phyloP scores from a whole-genome alignment of 2,797 vertebrate species.

The Myotis findleyi region DNA sequence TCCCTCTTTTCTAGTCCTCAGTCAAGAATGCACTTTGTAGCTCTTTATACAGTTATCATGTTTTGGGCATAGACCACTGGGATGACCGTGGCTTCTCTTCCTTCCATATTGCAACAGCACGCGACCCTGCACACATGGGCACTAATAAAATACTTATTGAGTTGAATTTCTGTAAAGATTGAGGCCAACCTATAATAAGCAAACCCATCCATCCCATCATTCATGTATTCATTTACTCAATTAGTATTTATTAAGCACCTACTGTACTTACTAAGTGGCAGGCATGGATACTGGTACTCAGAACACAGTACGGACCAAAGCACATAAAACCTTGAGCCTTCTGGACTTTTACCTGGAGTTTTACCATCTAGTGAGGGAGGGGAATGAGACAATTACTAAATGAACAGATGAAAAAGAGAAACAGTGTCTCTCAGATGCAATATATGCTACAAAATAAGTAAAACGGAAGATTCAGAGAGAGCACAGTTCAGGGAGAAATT shows the following conservation, averaged over 20 bases:
- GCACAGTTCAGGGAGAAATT: neutral
- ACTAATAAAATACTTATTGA: neutral
- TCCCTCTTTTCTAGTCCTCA: neutral
- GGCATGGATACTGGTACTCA: neutral
- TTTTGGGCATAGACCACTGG: neutral
- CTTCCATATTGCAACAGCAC: neutral
- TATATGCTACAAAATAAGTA: neutral
- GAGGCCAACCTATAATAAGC: neutral
- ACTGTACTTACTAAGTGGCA: neutral
- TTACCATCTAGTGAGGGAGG: neutral
- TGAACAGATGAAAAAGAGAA: neutral
- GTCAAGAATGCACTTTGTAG: neutral
- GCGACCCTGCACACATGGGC: neutral
- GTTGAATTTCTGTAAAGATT: neutral
- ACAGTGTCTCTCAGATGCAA: neutral
- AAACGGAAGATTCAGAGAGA: neutral
- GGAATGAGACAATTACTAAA: neutral
- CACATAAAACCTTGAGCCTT: neutral
- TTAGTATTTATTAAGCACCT: neutral
- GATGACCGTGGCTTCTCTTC: neutral
- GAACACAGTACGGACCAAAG: neutral
- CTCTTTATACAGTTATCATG: neutral
- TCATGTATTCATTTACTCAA: neutral
- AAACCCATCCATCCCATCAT: neutral
- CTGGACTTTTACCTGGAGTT: accelerated